Conservation (phyloP, 2,888 invertebrate species). For the Zonitis immaculata region DNA sequence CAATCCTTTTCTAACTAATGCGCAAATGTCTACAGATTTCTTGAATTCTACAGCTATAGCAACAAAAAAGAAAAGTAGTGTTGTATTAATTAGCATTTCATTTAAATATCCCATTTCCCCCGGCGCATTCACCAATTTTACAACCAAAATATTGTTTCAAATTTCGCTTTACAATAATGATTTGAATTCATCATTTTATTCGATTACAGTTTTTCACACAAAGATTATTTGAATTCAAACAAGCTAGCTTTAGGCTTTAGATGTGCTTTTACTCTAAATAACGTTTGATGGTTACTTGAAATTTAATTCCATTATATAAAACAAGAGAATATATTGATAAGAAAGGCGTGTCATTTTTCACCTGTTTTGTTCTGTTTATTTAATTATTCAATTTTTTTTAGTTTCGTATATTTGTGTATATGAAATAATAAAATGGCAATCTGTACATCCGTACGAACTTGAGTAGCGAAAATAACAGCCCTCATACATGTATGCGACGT, state of each 20-base stretch:
- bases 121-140: background rate
- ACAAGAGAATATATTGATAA: background rate
- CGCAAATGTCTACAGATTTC: background rate
- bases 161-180: too few species aligned
- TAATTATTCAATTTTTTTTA: too few species aligned
- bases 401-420: slow-evolving; percentile 5
- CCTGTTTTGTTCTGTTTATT: background rate
- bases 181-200: too few species aligned
- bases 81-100: background rate
- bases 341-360: background rate
- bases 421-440: slow-evolving; percentile 39
- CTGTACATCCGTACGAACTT: slow-evolving; percentile 32
- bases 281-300: too few species aligned
- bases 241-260: too few species aligned
- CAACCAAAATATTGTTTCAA: too few species aligned
- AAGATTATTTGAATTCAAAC: too few species aligned
- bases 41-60: too few species aligned
- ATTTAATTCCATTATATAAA: too few species aligned
- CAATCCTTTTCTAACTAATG: background rate
- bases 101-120: background rate
- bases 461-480: slow-evolving; percentile 31
- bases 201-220: too few species aligned
- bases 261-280: too few species aligned
- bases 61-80: background rate
- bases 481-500: slow-evolving; percentile 24